phyloP scores from a whole-genome alignment of 2,888 invertebrate species.

The Papilio protenor region DNA sequence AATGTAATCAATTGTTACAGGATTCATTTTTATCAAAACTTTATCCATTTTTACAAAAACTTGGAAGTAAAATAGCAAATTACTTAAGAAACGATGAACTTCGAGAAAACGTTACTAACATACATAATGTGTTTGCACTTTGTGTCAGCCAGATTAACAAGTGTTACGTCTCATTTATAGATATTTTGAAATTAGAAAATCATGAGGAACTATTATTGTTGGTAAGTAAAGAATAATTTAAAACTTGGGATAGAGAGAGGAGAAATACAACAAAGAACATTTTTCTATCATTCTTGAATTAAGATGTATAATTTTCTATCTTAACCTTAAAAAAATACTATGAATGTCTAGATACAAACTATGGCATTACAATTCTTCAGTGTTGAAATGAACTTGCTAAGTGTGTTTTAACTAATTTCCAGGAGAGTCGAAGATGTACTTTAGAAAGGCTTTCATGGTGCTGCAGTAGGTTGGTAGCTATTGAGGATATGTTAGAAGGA shows the following conservation, averaged over 20 bases:
- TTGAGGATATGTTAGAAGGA: conserved; percentile 59
- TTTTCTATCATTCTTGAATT: no score
- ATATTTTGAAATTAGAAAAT: conserved; percentile 71
- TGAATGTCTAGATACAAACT: background rate
- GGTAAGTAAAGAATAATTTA: conserved; percentile 54
- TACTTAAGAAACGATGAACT: conserved; percentile 47
- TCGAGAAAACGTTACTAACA: conserved; percentile 51
- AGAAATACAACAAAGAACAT: no score
- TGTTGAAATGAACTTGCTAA: background rate
- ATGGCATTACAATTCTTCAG: background rate
- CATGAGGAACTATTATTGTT: conserved; percentile 56
- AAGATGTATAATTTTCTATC: no score
- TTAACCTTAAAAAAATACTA: background rate
- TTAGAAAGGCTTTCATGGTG: conserved; percentile 75
- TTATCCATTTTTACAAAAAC: conserved; percentile 36
- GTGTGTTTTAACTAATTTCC: conserved; percentile 26
- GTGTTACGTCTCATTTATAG: conserved; percentile 67
- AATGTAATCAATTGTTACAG: conserved; percentile 19
- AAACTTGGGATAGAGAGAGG: background rate
- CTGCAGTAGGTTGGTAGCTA: conserved; percentile 60
- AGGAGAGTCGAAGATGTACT: conserved; percentile 74
- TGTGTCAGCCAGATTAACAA: conserved; percentile 77
- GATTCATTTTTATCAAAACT: conserved; percentile 33
- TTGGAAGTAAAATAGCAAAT: conserved; percentile 59
- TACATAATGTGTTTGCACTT: conserved; percentile 66